Base-by-base conservation (phyloP, 2,888 invertebrate species). In the Rhorus exstirpatorius region DNA sequence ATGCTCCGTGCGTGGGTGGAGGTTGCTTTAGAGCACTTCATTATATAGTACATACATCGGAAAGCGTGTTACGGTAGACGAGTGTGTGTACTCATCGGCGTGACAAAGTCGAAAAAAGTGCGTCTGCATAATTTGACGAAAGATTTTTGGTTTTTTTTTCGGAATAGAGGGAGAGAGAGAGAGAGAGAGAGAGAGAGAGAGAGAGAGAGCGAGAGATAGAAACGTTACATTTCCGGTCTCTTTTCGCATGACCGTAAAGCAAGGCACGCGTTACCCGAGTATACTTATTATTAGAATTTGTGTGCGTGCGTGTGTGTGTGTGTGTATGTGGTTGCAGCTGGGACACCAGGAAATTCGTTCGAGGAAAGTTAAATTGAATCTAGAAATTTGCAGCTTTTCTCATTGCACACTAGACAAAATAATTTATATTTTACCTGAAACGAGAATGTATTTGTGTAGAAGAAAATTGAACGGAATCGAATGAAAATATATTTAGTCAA, bases 231-330 rank as follows among this genome's bases (percentile, higher is more conserved):
- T 81, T 81, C 61, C 81, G 81, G 78, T 24, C 71, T 44, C 63
- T 67, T 68, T 78, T 49, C 46, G 46, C 61, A 61, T 35, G 74
- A 79, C 12, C 68, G 61, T 41, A 41, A 24, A 49, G 46, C 38
- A 44, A 35, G n/a, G 17, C 58, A 21, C 60, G 61, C 24, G 24
- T 46, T 17, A 44, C 14, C 14, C 17, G 53, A 17, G 61, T 53
- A 75, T 53, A 75, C 51, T 68, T 80, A 80, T 80, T 75, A 80
- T 80, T 80, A 80, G 79, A 74, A 68, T 44, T 75, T 68, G 68
- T 21, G 41, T n/a, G 12, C 10, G 60, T 41, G 51, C 53, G 53
- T 44, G 53, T 19, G 17, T 41, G 60, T 35, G 14, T 10, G 26
- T n/a, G 24, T 55, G n/a, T 44, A 0, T 44, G 0, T 44, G 14